A percentile compares a stretch with the other conserved stretches of the same genome.
Evolutionary conservation across 2,888 invertebrate genomes (phyloP).

Genomic region (Drosophila incognita): DNA sequence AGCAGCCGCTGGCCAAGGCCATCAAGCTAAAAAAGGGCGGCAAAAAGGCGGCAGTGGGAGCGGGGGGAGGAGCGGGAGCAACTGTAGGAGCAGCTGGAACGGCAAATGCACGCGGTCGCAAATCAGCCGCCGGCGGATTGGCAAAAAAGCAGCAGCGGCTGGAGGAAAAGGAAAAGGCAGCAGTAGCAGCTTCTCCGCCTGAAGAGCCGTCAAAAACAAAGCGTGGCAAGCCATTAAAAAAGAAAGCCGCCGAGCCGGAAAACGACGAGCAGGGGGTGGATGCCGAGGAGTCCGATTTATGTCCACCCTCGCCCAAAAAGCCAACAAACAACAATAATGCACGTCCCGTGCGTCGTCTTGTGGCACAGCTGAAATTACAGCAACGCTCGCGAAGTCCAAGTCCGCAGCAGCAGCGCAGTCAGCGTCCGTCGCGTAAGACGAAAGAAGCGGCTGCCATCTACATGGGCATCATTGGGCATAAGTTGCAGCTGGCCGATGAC

Average conservation of each 20-base stretch:
- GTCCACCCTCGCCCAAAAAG: conserved; percentile 68
- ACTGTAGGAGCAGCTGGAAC: conserved; percentile 25
- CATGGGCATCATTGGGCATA: conserved; percentile 90
- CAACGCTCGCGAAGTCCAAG: conserved; percentile 45
- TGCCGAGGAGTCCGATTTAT: conserved; percentile 32
- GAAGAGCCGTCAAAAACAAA: conserved; percentile 37
- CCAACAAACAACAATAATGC: conserved; percentile 27
- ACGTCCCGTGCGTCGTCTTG: conserved; percentile 63
- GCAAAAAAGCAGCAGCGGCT: conserved; percentile 46
- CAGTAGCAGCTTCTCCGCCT: conserved; percentile 17
- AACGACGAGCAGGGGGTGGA: conserved; percentile 30
- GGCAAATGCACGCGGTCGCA: conserved; percentile 49
- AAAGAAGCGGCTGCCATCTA: conserved; percentile 91
- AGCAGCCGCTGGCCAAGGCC: conserved; percentile 85
- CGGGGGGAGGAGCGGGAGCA: conserved; percentile 8
- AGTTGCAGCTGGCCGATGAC: conserved; percentile 88
- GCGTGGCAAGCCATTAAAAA: conserved; percentile 60
- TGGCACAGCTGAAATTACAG: conserved; percentile 33
- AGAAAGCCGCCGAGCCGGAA: conserved; percentile 52
- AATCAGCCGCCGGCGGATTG: conserved; percentile 40
- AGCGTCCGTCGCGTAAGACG: conserved; percentile 89
- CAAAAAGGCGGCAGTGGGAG: conserved; percentile 47
- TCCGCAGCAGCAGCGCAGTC: conserved; percentile 61
- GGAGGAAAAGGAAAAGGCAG: conserved; percentile 11
- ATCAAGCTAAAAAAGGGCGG: conserved; percentile 82